Base-by-base conservation (phyloP, 2,797 vertebrate species). In the Eulemur albifrons region DNA sequence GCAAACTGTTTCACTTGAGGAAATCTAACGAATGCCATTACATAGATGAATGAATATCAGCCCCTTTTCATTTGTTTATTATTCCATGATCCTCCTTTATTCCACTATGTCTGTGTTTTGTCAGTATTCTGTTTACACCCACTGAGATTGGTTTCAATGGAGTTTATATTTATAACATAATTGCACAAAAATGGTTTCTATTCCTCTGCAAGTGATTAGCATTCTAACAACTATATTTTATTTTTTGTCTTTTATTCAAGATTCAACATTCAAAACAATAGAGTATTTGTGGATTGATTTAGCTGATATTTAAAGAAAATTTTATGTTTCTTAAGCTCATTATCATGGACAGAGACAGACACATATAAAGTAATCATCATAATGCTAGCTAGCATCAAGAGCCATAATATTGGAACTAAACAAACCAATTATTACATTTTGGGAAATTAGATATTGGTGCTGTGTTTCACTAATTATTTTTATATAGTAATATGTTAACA, bases 101-200 rank as follows among this genome's bases (percentile, higher is more conserved):
- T 95, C 54, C 63, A 69, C n/a, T 57, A 23, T 90, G 0, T 2
- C 48, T 94, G 7, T 95, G 95, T 97, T 75, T 57, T 0, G 32
- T 21, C 43, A 63, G 25, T 5, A 20, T 21, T 94, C 72, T 30
- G 95, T 89, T 93, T 89, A 72, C 75, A 88, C 27, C 67, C 59
- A 10, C 11, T 13, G 30, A 89, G 88, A 8, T 20, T 43, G 10
- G 72, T 76, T 86, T 43, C 0, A 38, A 21, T 73, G 69, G 48
- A 76, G 27, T 79, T 93, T 61, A 67, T 87, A 97, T 89, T 81
- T 63, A 54, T 75, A 87, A 94, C 63, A 84, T 92, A 70, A 94
- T 93, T 81, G 63, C 38, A 90, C 80, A 2, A 30, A 97, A 67
- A 77, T 91, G 75, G 7, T 0, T 48, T 65, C 48, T 13, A 59